Evolutionary conservation across 2,113 vertebrate species (phyloP).

Genomic region (Semicossyphus pulcher): DNA sequence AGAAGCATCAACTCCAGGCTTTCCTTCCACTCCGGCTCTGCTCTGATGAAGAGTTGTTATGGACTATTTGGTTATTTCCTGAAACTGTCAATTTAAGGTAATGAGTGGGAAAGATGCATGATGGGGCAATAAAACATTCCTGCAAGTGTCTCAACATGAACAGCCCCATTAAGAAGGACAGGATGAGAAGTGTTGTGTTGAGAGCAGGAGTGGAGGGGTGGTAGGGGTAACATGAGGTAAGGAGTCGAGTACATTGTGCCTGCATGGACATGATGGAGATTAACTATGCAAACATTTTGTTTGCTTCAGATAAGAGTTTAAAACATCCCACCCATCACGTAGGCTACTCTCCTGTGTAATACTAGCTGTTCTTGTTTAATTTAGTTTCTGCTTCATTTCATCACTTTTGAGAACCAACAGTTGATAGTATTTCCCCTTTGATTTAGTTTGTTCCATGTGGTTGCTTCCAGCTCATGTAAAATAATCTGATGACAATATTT

Average conservation of each 20-base stretch:
- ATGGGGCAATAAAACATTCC: constrained; percentile 49
- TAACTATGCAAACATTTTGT: background rate
- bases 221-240: background rate
- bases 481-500: too few relatives aligned
- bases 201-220: background rate
- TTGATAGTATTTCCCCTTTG: too few relatives aligned
- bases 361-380: too few relatives aligned
- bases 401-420: too few relatives aligned
- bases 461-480: too few relatives aligned
- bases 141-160: constrained; percentile 58
- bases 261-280: constrained; percentile 8
- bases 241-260: background rate
- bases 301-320: background rate
- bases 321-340: too few relatives aligned
- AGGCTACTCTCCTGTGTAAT: too few relatives aligned
- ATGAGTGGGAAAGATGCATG: constrained; percentile 9
- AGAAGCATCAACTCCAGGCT: background rate
- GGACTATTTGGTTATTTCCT: background rate
- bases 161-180: constrained; percentile 19
- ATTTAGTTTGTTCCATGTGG: too few relatives aligned
- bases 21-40: background rate
- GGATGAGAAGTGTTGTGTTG: background rate
- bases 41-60: background rate
- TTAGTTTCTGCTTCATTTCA: too few relatives aligned
- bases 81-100: constrained; percentile 3